A percentile compares a stretch with the other conserved stretches of the same genome.
These are phyloP conservation scores for Halocynthia aurantium DNA, from an alignment of 23 tunicate species.

Conservation along the genomic window DNA sequence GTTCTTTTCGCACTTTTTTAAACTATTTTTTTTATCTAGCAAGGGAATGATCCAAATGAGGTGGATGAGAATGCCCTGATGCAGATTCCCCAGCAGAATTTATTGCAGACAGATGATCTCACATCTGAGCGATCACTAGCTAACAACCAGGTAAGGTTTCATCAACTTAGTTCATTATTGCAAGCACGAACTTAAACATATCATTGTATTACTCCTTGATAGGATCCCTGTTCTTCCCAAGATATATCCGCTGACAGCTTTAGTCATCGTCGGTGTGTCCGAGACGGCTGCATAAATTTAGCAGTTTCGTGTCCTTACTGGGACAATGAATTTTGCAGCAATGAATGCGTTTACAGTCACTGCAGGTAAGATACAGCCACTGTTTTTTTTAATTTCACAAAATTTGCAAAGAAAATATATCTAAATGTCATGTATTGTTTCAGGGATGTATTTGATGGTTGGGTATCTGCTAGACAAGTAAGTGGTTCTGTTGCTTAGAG, in stretches of 20 bases:
- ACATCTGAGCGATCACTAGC: not conserved
- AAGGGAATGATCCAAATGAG: not conserved
- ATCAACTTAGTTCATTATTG: too few relatives aligned
- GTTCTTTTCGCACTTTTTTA: not conserved
- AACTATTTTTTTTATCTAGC: not conserved
- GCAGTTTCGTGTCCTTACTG: slow-evolving; percentile 82
- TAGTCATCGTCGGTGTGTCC: slow-evolving; percentile 36
- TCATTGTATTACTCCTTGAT: too few relatives aligned
- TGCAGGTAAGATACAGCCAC: slow-evolving; percentile 45
- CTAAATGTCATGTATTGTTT: not conserved
- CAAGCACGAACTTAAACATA: too few relatives aligned
- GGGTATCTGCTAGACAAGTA: slow-evolving; percentile 50
- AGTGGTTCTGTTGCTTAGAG: slow-evolving; percentile 32
- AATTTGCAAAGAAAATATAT: not conserved
- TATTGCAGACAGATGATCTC: slow-evolving; percentile 9
- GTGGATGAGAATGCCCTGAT: slow-evolving; percentile 19
- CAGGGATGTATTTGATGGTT: slow-evolving; percentile 87
- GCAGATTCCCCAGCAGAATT: slow-evolving; percentile 24
- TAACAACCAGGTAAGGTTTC: slow-evolving; percentile 7
- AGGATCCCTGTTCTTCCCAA: too few relatives aligned
- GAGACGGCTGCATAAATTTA: slow-evolving; percentile 65
- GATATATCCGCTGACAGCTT: too few relatives aligned
- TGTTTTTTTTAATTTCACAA: not conserved
- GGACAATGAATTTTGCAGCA: slow-evolving; percentile 73
- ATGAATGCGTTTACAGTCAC: slow-evolving; percentile 60